Conservation (phyloP, 35 echinoderm and acorn worm species). For the Lytechinus pictus region DNA sequence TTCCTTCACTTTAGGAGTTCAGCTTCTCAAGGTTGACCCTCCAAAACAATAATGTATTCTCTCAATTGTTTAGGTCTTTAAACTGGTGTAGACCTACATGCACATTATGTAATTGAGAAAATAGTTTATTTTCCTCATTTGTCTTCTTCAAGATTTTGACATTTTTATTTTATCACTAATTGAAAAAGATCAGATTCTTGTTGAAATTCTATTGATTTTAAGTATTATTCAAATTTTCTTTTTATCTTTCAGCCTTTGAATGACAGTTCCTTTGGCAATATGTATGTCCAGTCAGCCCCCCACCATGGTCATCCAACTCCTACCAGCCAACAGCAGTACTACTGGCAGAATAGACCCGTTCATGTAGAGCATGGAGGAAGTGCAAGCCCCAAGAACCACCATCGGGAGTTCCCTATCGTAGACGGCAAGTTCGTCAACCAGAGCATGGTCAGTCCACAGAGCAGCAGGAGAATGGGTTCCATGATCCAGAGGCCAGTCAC, state of each 20-base stretch:
- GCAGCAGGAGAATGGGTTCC: background rate
- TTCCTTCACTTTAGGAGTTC: no score
- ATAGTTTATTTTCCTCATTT: background rate
- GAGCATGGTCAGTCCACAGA: constrained; percentile 45
- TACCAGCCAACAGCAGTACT: constrained; percentile 40
- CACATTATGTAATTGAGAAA: no score
- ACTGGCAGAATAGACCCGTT: constrained; percentile 50
- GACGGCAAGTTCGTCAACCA: constrained; percentile 34
- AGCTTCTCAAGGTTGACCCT: no score
- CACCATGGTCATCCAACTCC: background rate
- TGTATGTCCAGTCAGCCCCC: background rate
- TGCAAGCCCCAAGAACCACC: constrained; percentile 27
- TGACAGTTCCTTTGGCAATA: constrained; percentile 36
- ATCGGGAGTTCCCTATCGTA: constrained; percentile 23
- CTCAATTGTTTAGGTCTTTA: no score
- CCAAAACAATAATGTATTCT: no score
- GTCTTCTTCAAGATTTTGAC: background rate
- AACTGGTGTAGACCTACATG: no score
- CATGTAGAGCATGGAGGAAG: background rate
- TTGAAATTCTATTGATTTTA: background rate
- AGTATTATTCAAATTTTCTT: background rate
- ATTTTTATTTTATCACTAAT: background rate
- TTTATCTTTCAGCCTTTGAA: constrained; percentile 22
- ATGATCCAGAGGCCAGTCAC: constrained; percentile 10
- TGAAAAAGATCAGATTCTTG: background rate